These are phyloP conservation scores for Cheirogaleus major DNA, from an alignment of 2,797 vertebrate genomes.

Conservation along the genomic window DNA sequence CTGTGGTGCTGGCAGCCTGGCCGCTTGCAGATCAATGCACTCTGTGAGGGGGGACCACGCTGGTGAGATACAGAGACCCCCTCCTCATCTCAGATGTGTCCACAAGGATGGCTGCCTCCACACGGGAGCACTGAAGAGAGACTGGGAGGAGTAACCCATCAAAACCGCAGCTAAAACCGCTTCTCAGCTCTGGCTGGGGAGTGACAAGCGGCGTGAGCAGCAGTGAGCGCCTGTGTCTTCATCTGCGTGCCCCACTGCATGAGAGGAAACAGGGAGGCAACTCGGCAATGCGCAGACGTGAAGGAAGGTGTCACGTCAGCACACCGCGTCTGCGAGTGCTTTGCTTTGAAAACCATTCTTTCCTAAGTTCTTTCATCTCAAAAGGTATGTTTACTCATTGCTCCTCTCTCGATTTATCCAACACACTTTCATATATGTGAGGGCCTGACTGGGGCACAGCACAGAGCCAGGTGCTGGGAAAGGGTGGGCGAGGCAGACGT, in stretches of 20 bases:
- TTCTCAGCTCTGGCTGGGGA: accelerated
- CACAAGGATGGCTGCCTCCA: not conserved
- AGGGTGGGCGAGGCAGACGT: not conserved
- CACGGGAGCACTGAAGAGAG: not conserved
- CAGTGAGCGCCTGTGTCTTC: accelerated
- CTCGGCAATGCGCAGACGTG: not conserved
- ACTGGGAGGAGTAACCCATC: not conserved
- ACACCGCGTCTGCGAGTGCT: not conserved
- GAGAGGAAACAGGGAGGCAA: not conserved
- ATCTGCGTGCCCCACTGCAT: accelerated
- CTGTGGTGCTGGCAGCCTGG: not conserved
- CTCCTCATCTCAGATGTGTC: not conserved
- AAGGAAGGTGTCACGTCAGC: accelerated
- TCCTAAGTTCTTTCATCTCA: not conserved
- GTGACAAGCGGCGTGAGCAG: accelerated
- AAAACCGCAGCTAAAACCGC: not conserved
- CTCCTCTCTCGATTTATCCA: not conserved
- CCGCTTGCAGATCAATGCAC: not conserved
- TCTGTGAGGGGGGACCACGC: not conserved
- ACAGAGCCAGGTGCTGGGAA: not conserved
- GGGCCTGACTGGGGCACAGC: not conserved
- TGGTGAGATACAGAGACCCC: not conserved
- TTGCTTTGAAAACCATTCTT: not conserved
- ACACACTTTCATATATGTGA: not conserved
- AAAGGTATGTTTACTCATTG: not conserved